Conservation (phyloP, 2,888 invertebrate genomes). For the Meta bourneti region DNA sequence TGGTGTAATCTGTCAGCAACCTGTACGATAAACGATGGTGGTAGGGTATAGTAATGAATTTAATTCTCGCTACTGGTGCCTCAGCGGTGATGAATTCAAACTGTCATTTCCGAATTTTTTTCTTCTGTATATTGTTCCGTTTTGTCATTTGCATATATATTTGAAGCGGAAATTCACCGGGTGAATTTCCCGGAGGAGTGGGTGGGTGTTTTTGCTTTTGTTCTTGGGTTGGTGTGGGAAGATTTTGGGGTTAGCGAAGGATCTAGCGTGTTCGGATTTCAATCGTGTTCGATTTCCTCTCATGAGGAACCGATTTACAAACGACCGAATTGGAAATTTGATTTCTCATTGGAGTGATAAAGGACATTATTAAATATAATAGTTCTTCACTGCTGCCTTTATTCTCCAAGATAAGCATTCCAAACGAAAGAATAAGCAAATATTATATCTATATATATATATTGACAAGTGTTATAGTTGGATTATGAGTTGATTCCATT, state of each 20-base stretch:
- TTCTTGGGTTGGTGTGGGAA: not conserved
- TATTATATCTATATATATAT: too few relatives aligned
- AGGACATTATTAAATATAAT: not conserved
- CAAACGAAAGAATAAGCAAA: not conserved
- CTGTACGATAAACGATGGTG: constrained; percentile 8
- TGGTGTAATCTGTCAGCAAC: constrained; percentile 20
- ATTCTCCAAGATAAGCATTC: not conserved
- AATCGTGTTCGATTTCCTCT: not conserved
- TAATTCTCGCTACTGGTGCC: not conserved
- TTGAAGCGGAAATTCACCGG: not conserved
- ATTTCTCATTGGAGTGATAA: not conserved
- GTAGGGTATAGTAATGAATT: constrained; percentile 5
- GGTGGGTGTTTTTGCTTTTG: not conserved
- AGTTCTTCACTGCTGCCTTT: not conserved
- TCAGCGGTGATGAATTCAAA: not conserved
- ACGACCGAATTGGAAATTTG: not conserved
- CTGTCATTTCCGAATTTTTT: not conserved
- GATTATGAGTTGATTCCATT: too few relatives aligned
- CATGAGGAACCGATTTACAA: not conserved
- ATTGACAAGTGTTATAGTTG: not conserved
- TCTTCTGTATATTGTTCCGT: not conserved
- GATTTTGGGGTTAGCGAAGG: not conserved
- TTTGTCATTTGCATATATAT: not conserved
- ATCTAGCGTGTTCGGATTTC: not conserved
- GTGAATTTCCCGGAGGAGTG: constrained; percentile 7